Percentiles rank a stretch among this genome's conserved stretches.
Evolutionary conservation across 2,888 invertebrate genomes (phyloP).

Genomic region (Drosophila meridiana): DNA sequence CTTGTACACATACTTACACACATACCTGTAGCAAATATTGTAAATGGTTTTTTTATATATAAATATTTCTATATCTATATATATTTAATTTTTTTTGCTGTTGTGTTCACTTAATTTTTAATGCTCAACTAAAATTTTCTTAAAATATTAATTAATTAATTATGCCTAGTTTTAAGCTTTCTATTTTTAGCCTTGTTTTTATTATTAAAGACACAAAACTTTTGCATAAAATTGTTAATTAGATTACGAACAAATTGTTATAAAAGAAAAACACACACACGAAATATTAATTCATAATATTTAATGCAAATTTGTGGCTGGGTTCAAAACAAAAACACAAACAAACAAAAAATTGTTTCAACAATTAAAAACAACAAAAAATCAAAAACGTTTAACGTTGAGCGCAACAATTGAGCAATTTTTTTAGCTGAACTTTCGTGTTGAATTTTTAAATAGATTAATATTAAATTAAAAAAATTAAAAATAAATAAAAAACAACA

Average conservation of each 20-base stretch:
- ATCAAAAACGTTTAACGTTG: conserved; percentile 67
- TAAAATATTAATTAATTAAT: conserved; percentile 44
- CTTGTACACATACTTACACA: conserved; percentile 15
- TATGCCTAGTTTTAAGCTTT: conserved; percentile 34
- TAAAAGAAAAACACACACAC: conserved; percentile 3
- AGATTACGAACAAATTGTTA: conserved; percentile 60
- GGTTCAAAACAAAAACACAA: conserved; percentile 16
- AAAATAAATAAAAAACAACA: conserved; percentile 2
- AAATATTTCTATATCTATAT: not conserved
- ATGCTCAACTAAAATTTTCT: conserved; percentile 36
- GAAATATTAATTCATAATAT: conserved; percentile 13
- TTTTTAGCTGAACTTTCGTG: conserved; percentile 74
- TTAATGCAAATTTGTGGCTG: conserved; percentile 30
- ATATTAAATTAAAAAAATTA: conserved; percentile 34
- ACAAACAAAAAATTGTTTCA: conserved; percentile 12
- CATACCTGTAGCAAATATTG: conserved; percentile 68
- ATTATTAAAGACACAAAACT: conserved; percentile 13
- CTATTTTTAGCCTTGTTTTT: conserved; percentile 44
- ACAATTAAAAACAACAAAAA: conserved; percentile 47
- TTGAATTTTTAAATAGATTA: conserved; percentile 71
- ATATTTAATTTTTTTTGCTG: conserved; percentile 31
- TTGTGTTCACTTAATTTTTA: conserved; percentile 72
- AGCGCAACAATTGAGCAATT: conserved; percentile 66
- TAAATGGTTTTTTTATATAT: conserved; percentile 54
- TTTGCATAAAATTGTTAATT: conserved; percentile 54